Base-by-base conservation (phyloP, 2,797 vertebrate species). In the Trachops cirrhosus region DNA sequence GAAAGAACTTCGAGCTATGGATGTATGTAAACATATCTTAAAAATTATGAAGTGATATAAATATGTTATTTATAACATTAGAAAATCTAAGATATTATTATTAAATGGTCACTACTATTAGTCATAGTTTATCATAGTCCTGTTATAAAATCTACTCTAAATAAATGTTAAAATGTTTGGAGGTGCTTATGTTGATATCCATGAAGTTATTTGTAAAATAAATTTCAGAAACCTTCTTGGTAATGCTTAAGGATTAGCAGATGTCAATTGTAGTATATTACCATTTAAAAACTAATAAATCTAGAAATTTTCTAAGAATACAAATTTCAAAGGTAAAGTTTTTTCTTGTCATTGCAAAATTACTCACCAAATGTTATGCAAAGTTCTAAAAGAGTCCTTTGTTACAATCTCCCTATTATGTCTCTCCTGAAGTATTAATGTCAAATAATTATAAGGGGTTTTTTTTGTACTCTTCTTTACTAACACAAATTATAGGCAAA, bases 391-490 rank as follows among this genome's bases (percentile, higher is more conserved):
- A 93, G 91, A 41, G 8, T 12, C 19, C 54, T 92, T 94, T 89
- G 50, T 70, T 90, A 86, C 26, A 91, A 90, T 80, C 62, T 94
- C 46, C 50, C 93, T 91, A 93, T 95, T 96, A 73, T 94, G n/a
- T 73, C 67, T 96, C 74, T 87, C 57, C 70, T 94, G 68, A 97
- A 95, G 88, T 95, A 92, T 95, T 91, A 96, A 82, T 97, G 87
- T 95, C 96, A 97, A 97, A 86, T 97, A 97, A 98, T 97, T 94
- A 89, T 54, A 95, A 94, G 86, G 77, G n/a, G 29, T 6, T 89
- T 96, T 92, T 96, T 85, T 95, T 82, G 11, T 92, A 75, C 59
- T 96, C 84, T 88, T 91, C 46, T 80, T 84, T 73, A 89, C 78
- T 59, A 92, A 93, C 54, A 95, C 90, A 97, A 95, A 97, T 97